Base-by-base conservation (phyloP, 2,797 vertebrate species). In the Pangasius larnaudii region DNA sequence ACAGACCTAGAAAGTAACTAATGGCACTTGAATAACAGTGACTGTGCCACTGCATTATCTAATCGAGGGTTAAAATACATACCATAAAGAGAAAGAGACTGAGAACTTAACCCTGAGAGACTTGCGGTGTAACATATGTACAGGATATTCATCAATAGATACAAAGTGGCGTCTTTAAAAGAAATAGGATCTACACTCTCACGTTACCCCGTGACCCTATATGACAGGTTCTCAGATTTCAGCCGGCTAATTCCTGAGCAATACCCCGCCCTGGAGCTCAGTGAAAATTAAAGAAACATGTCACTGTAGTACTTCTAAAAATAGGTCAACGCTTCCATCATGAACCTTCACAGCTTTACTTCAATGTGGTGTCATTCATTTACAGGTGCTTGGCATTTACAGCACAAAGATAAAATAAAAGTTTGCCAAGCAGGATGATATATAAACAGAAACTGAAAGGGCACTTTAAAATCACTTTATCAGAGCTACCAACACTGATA, bases 181-280 rank as follows among this genome's bases (percentile, higher is more conserved):
- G 61, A 83, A 83, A 83, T 11, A 10, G n/a, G 61, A 83, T 67
- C 61, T 49, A 30, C 81, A 49, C 39, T 22, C 39, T 67, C 59
- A 49, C 8, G 13, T 30, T 30, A 83, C 81, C 30, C n/a, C 33
- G n/a, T 83, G 81, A 82, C 42, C 42, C 36, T 67, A 33, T 51
- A 67, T 51, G 81, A 51, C 81, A 67, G 59, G 81, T 58, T 86
- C 42, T 79, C 74, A 53, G n/a, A 18, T 79, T 79, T 39, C 75
- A 24, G 14, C 42, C 13, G 11, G 11, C 19, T 51, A 53, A 39
- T 13, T 33, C 27, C n/a, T 22, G 74, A 30, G 33, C 51, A 49
- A 51, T 11, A 77, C 14, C 7, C 56, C 46, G 69, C 5, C 22
- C 13, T 46, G 53, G 3, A 46, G n/a, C 42, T 7, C 22, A 5